Evolutionary conservation across 2,888 invertebrate genomes (phyloP), one percentile per base, ranked within the genome.

Genomic region (Auanema freiburgensis): DNA sequence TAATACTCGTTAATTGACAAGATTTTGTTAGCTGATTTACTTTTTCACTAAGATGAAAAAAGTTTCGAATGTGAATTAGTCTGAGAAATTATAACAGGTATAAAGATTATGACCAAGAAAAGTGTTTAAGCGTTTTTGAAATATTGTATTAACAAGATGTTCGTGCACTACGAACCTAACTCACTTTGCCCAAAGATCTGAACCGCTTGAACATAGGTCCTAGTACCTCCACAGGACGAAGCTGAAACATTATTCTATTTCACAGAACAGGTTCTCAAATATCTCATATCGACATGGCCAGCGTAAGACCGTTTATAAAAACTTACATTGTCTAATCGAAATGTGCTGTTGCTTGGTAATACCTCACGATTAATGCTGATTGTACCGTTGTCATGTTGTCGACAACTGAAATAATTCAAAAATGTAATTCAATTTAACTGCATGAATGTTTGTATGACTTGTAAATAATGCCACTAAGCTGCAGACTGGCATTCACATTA

Each of bases 201-300:
- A 54, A 69, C 51, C 59, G 61, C 55, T 72, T 72, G 65, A 65
- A 69, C 67, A 72, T 67, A 41, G 72, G 69, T 49, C 72, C 72
- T 42, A 72, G 65, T 16, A 69, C 60, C 53, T 72, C 72, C 2
- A 72, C 63, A 1, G 72, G 72, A n/a, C 66, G 64, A 54, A 72
- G 54, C 67, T 67, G 66, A 16, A 67, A 65, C 41, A 40, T 24
- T 33, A 60, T 56, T 50, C 44, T 44, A 53, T 33, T n/a, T 55
- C 59, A 59, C 54, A 25, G 54, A 55, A 46, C 4, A 16, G 16
- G 18, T 46, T 46, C 43, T 12, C 14, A 54, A 18, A 8, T 18
- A 23, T 18, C 12, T n/a, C 11, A 25, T 12, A 43, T 43, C 43
- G n/a, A n/a, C 11, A 11, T 43, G 43, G n/a, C n/a, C n/a, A 43